These are phyloP conservation scores for Masticophis lateralis DNA, from an alignment of 2,797 vertebrate genomes.

Conservation along the genomic window DNA sequence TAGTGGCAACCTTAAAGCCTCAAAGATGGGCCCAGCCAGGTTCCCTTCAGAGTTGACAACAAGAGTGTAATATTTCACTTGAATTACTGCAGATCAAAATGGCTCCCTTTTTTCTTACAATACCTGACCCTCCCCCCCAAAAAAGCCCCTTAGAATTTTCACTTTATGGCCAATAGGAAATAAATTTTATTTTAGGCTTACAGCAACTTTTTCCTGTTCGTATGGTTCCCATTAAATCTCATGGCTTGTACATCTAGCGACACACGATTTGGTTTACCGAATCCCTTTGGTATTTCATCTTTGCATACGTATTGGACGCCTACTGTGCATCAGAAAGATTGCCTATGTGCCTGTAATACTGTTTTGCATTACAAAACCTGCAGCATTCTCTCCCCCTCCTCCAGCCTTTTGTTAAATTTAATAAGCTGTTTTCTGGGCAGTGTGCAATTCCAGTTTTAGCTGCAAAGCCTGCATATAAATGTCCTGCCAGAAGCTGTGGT, in stretches of 20 bases:
- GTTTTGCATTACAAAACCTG: conserved; percentile 25
- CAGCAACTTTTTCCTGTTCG: conserved; percentile 2
- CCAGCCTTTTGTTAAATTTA: conserved; percentile 21
- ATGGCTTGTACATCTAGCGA: background rate
- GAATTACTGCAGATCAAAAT: background rate
- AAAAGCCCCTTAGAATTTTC: background rate
- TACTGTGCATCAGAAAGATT: background rate
- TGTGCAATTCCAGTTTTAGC: background rate
- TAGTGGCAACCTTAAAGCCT: too few species aligned
- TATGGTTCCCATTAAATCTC: background rate
- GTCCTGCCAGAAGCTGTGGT: background rate
- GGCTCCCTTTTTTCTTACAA: background rate
- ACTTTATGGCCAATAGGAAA: background rate
- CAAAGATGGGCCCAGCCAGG: too few species aligned
- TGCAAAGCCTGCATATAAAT: conserved; percentile 22
- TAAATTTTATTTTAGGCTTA: conserved; percentile 13
- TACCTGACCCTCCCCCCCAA: background rate
- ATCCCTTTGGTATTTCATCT: conserved; percentile 3
- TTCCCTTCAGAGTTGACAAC: too few species aligned
- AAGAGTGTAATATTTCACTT: background rate
- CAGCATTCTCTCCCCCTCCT: background rate
- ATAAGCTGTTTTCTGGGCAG: conserved; percentile 20
- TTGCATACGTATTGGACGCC: background rate
- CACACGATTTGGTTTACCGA: background rate
- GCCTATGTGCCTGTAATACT: background rate